Percentiles rank a stretch among this genome's conserved stretches.
These are phyloP conservation scores for Paramuricea clavata DNA, from an alignment of 92 coral and sea anemone genomes.

Conservation along the genomic window DNA sequence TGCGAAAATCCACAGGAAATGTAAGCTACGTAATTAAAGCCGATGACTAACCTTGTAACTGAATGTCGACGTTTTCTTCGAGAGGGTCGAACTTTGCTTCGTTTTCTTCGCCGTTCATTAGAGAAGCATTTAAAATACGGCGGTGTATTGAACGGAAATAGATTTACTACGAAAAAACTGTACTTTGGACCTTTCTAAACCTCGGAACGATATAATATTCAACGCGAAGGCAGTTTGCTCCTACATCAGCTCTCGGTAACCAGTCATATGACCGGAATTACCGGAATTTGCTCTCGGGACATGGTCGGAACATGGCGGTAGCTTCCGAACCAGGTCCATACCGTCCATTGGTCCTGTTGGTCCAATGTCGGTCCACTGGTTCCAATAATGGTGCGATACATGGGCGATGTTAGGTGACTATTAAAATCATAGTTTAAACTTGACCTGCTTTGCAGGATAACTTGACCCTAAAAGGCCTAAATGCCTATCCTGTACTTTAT, in stretches of 20 bases:
- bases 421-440: too few relatives aligned
- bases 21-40: not conserved
- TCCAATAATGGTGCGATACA: too few relatives aligned
- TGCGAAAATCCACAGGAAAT: slow-evolving; percentile 6
- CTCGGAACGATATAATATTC: slow-evolving; percentile 4
- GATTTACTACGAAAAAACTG: slow-evolving; percentile 53
- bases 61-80: slow-evolving; percentile 21
- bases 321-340: not conserved
- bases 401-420: too few relatives aligned
- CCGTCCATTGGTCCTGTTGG: not conserved
- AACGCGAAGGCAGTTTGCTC: slow-evolving; percentile 10
- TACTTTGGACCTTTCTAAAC: slow-evolving; percentile 43
- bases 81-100: slow-evolving; percentile 26
- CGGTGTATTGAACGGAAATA: slow-evolving; percentile 58
- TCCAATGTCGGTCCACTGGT: not conserved
- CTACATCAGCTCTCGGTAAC: not conserved
- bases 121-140: slow-evolving; percentile 13
- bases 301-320: not conserved
- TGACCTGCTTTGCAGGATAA: too few relatives aligned
- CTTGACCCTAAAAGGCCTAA: too few relatives aligned
- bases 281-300: not conserved
- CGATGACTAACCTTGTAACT: slow-evolving; percentile 27
- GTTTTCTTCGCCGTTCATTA: slow-evolving; percentile 45
- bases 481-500: too few relatives aligned
- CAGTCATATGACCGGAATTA: slow-evolving; percentile 26